These are phyloP conservation scores for Chamaetylas fuelleborni DNA, from an alignment of 2,113 vertebrate genomes.

Conservation along the genomic window DNA sequence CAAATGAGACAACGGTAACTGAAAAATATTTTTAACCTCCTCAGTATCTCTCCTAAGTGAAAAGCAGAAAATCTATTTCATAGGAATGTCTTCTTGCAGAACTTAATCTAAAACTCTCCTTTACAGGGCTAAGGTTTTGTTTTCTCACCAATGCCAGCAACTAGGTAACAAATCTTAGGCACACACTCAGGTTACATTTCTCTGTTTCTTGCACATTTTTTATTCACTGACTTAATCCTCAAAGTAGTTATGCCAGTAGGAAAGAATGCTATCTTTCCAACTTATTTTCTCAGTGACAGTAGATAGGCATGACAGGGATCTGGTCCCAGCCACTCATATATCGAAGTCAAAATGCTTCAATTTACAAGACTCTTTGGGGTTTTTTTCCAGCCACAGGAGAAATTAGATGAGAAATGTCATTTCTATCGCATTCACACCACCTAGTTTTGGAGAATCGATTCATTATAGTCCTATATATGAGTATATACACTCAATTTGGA, in stretches of 20 bases:
- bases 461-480: background rate
- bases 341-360: background rate
- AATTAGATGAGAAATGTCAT: background rate
- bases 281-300: background rate
- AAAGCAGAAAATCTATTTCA: background rate
- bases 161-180: background rate
- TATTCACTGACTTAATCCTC: background rate
- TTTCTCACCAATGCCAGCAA: background rate
- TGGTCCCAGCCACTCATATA: background rate
- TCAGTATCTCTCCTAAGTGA: background rate
- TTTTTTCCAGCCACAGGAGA: background rate
- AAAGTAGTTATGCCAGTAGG: background rate
- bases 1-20: background rate
- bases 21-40: background rate
- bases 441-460: background rate
- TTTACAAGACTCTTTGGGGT: background rate
- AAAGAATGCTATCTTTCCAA: background rate
- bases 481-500: background rate
- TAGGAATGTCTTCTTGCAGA: background rate
- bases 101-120: background rate
- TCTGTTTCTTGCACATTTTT: background rate
- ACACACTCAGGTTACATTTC: background rate
- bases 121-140: background rate
- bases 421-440: background rate
- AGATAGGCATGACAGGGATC: background rate